These are phyloP conservation scores for Drosophila multiciliata DNA, from an alignment of 2,888 invertebrate genomes.

Conservation along the genomic window DNA sequence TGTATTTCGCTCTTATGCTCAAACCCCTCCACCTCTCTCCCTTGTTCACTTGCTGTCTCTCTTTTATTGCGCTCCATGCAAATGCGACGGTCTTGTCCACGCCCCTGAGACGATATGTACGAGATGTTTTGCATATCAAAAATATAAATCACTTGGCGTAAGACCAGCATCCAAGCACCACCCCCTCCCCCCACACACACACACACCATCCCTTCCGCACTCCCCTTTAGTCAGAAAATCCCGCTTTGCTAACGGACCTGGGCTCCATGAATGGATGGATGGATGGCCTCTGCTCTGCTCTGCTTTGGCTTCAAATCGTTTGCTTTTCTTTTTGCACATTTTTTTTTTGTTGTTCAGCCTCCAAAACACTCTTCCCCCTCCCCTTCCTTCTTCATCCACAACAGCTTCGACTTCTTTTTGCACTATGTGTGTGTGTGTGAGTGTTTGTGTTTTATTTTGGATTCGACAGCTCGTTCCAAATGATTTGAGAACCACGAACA, in stretches of 20 bases:
- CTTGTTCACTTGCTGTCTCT: slow-evolving; percentile 8
- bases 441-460: slow-evolving; percentile 44
- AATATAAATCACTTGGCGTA: slow-evolving; percentile 81
- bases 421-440: slow-evolving; percentile 11
- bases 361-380: neutral
- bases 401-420: slow-evolving; percentile 2
- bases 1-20: slow-evolving; percentile 7
- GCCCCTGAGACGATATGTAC: slow-evolving; percentile 65
- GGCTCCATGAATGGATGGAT: slow-evolving; percentile 52
- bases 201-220: no score
- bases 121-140: slow-evolving; percentile 80
- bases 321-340: slow-evolving; percentile 44
- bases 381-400: neutral
- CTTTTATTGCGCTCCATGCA: slow-evolving; percentile 45
- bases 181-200: neutral
- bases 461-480: slow-evolving; percentile 72
- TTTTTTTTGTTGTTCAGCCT: slow-evolving; percentile 11
- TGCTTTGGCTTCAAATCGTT: slow-evolving; percentile 52
- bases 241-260: slow-evolving; percentile 44
- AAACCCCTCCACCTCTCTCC: neutral
- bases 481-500: slow-evolving; percentile 54
- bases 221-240: neutral
- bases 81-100: slow-evolving; percentile 70
- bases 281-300: slow-evolving; percentile 58
- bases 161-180: slow-evolving; percentile 64